Conservation (phyloP, 2,113 vertebrate genomes). For the Eulemur macaco region DNA sequence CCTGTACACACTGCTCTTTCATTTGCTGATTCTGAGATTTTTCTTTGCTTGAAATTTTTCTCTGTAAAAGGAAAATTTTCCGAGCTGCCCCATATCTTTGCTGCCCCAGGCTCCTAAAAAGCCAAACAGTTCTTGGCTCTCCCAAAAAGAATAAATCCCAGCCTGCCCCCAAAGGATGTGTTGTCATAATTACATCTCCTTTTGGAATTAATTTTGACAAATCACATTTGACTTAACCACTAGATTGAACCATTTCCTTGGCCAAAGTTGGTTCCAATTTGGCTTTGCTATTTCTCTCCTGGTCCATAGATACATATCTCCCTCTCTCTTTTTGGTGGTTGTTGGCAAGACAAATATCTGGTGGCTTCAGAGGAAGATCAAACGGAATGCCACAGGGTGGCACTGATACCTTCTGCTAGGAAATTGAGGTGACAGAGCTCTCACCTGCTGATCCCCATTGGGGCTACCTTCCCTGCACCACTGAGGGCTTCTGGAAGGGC, state of each 20-base stretch:
- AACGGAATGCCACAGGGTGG: background rate
- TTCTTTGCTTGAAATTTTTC: slow-evolving; percentile 46
- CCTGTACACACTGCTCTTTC: background rate
- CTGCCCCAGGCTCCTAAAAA: slow-evolving; percentile 63
- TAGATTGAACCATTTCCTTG: slow-evolving; percentile 63
- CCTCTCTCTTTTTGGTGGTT: background rate
- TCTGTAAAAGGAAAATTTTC: slow-evolving; percentile 62
- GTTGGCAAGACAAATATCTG: slow-evolving; percentile 51
- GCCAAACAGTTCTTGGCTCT: slow-evolving; percentile 65
- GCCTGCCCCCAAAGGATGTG: slow-evolving; percentile 63
- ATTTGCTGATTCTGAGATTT: slow-evolving; percentile 5
- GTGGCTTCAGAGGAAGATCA: slow-evolving; percentile 38
- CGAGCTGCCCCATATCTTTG: slow-evolving; percentile 43
- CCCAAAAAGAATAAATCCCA: slow-evolving; percentile 66
- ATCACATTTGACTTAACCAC: slow-evolving; percentile 50
- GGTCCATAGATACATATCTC: background rate
- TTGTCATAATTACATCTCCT: slow-evolving; percentile 65
- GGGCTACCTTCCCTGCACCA: too few relatives aligned
- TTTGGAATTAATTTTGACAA: slow-evolving; percentile 75
- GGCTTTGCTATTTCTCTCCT: slow-evolving; percentile 56
- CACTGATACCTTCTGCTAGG: background rate
- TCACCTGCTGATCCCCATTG: background rate
- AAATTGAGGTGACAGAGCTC: background rate
- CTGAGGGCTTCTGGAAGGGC: background rate
- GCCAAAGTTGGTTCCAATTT: slow-evolving; percentile 61